Base-by-base conservation (phyloP, 37 sponge, comb jelly and placozoan species). In the Halichondria panicea region DNA sequence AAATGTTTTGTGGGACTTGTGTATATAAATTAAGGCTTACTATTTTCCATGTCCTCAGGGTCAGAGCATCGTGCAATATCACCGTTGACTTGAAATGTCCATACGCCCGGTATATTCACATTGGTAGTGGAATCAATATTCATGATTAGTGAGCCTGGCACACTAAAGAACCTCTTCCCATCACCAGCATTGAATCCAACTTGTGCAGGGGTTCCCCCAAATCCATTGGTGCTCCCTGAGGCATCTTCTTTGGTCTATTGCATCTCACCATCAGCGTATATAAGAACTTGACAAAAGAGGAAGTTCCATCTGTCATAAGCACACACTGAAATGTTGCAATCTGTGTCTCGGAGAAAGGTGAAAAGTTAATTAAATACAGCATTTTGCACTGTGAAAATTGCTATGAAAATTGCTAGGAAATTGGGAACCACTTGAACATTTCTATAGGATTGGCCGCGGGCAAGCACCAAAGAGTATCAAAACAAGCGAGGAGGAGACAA, bases 201-300 rank as follows among this genome's bases (percentile, higher is more conserved):
- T 33, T 55, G 78, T 37, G 78, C 78, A 19, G 68, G 78, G 39
- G 38, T 50, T 35, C 78, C 78, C 34, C 68, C 68, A 53, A 78
- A 67, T 4, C 78, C 78, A 55, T 53, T 37, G 3, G 8, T 37
- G 13, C 78, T 68, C 4, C 45, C 67, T 28, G 78, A 53, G 22
- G 65, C 57, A 55, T 78, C 78, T 5, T 68, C 78, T 25, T 67
- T 78, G 27, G 78, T 78, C 78, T 68, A 78, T 55, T 78, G 78
- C 21, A 78, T 78, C 30, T 24, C 50, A 54, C 68, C 68, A 78
- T 78, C 78, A 50, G 78, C 78, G 67, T 78, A 78, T 30, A 66
- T 53, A 43, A 78, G 67, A 12, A 66, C 39, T n/a, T n/a, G 6
- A 77, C 77, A 77, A 77, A 77, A 13, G 77, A 77, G 22, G 15